Evolutionary conservation across 1,140 invertebrate genomes (phyloP).

Genomic region (Fopius arisanus): DNA sequence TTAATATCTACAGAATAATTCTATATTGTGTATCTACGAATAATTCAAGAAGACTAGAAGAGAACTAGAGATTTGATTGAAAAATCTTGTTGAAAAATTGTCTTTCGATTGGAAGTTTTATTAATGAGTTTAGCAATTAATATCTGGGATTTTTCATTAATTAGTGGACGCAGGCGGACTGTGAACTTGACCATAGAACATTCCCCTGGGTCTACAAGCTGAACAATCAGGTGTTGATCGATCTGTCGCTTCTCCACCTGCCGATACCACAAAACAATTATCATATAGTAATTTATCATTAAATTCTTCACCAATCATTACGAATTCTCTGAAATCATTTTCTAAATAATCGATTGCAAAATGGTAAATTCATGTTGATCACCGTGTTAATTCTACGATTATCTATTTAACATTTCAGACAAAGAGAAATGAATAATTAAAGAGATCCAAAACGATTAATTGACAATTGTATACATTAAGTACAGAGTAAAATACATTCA

Average conservation of each 20-base stretch:
- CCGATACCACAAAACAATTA: conserved; percentile 1
- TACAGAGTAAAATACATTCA: neutral
- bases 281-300: too few relatives aligned
- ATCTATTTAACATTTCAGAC: too few relatives aligned
- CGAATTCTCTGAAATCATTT: too few relatives aligned
- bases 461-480: neutral
- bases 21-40: neutral
- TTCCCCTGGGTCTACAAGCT: conserved; percentile 51
- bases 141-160: conserved; percentile 39
- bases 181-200: conserved; percentile 56
- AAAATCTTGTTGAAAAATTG: neutral
- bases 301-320: too few relatives aligned
- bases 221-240: conserved; percentile 52
- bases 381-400: too few relatives aligned
- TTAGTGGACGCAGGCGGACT: conserved; percentile 55
- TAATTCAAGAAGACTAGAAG: conserved; percentile 7
- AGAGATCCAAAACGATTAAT: neutral
- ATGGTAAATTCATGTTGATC: too few relatives aligned
- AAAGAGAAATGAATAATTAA: too few relatives aligned
- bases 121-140: neutral
- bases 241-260: conserved; percentile 49
- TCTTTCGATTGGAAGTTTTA: neutral
- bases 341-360: too few relatives aligned
- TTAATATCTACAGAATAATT: neutral
- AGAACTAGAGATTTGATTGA: neutral